A percentile compares a stretch with the other conserved stretches of the same genome.
Conservation (phyloP, 2,797 vertebrate genomes). For the Rhabdomys pumilio region DNA sequence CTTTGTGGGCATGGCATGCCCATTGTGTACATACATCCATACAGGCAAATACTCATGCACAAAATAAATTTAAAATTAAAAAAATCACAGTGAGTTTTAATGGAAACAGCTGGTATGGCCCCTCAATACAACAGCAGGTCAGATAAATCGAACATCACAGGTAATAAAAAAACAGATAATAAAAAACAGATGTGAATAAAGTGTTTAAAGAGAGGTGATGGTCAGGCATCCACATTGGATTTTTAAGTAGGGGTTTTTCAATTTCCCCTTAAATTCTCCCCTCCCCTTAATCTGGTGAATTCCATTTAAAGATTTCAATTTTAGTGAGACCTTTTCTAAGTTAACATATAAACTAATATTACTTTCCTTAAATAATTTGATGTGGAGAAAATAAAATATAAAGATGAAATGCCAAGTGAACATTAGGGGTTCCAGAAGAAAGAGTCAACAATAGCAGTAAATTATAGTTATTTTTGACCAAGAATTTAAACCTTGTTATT, state of each 20-base stretch:
- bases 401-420: conserved; percentile 29
- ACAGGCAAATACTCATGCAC: neutral
- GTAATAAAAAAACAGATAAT: neutral
- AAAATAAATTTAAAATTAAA: neutral
- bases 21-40: neutral
- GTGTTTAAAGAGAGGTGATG: neutral
- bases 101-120: neutral
- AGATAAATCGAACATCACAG: neutral
- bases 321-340: neutral
- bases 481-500: conserved; percentile 9
- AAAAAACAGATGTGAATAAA: neutral
- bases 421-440: neutral
- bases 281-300: neutral
- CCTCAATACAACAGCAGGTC: conserved; percentile 3
- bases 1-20: neutral
- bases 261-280: conserved; percentile 11
- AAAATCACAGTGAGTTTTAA: conserved; percentile 32
- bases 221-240: neutral
- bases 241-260: conserved; percentile 5
- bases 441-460: neutral
- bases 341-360: conserved; percentile 26
- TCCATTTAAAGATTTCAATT: conserved; percentile 56
- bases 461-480: neutral
- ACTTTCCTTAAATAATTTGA: conserved; percentile 42
- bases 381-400: neutral